Conservation (phyloP, 2,113 vertebrate genomes). For the Ranitomeya imitator region DNA sequence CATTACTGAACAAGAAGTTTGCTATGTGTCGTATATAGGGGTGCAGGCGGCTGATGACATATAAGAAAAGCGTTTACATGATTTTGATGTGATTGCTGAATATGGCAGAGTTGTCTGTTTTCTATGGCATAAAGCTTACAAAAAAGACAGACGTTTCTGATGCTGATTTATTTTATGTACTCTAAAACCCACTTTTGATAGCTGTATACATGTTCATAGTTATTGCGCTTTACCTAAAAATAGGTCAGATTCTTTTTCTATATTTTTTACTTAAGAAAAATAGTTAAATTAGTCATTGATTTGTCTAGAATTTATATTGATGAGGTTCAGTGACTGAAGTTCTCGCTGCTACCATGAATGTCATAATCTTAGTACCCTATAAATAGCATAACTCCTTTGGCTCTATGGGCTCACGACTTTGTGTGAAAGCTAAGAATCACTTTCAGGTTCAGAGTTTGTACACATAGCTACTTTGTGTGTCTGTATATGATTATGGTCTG, state of each 20-base stretch:
- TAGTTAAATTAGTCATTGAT: too few relatives aligned
- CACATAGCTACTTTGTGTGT: not conserved
- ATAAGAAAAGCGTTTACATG: slow-evolving; percentile 12
- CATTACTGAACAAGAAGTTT: slow-evolving; percentile 51
- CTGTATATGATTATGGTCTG: not conserved
- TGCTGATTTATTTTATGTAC: not conserved
- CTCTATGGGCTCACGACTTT: too few relatives aligned
- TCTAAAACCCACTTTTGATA: not conserved
- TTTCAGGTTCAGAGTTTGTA: not conserved
- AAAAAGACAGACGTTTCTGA: not conserved
- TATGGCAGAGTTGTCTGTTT: not conserved
- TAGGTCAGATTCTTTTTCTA: too few relatives aligned
- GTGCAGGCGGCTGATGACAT: not conserved
- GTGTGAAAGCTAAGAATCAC: too few relatives aligned
- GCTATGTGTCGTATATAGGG: slow-evolving; percentile 29
- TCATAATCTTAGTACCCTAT: too few relatives aligned
- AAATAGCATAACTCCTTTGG: too few relatives aligned
- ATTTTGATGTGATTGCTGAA: slow-evolving; percentile 4
- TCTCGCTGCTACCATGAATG: too few relatives aligned
- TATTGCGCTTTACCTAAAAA: too few relatives aligned
- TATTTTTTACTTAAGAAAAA: too few relatives aligned
- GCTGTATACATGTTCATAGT: too few relatives aligned
- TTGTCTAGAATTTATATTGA: too few relatives aligned
- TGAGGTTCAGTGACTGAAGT: too few relatives aligned
- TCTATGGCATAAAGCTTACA: not conserved